These are phyloP conservation scores for Acleris holmiana DNA, from an alignment of 2,888 invertebrate genomes.

Conservation along the genomic window DNA sequence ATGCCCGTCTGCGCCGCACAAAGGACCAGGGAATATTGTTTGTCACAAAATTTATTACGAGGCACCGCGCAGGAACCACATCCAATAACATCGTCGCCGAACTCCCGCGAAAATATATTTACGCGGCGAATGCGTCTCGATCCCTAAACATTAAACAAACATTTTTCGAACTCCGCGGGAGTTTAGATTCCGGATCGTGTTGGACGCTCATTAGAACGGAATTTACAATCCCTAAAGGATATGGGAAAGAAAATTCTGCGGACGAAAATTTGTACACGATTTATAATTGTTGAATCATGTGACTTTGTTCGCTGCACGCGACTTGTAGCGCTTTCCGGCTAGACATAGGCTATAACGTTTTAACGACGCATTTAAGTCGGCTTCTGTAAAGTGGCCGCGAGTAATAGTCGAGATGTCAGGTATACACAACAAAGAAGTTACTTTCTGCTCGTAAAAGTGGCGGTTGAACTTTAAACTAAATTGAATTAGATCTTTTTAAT, in stretches of 20 bases:
- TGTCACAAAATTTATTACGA: slow-evolving; percentile 80
- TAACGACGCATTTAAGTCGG: slow-evolving; percentile 19
- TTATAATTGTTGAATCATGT: slow-evolving; percentile 3
- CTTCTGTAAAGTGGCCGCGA: slow-evolving; percentile 25
- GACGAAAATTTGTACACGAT: neutral
- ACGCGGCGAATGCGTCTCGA: slow-evolving; percentile 49
- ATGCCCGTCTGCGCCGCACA: slow-evolving; percentile 70
- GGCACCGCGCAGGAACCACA: slow-evolving; percentile 55
- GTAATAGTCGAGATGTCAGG: slow-evolving; percentile 20
- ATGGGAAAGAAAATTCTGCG: neutral
- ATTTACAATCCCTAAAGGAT: neutral
- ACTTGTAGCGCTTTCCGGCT: slow-evolving; percentile 8
- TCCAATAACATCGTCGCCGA: slow-evolving; percentile 17
- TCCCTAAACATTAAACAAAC: slow-evolving; percentile 43
- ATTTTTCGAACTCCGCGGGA: slow-evolving; percentile 41
- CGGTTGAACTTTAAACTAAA: neutral
- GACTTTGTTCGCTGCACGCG: slow-evolving; percentile 6
- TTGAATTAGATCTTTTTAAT: neutral
- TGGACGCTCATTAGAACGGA: slow-evolving; percentile 10
- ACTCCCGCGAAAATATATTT: slow-evolving; percentile 64
- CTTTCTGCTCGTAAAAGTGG: neutral
- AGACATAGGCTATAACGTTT: slow-evolving; percentile 23
- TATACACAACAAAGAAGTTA: slow-evolving; percentile 5
- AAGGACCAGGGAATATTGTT: slow-evolving; percentile 79
- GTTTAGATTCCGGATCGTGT: slow-evolving; percentile 24